Evolutionary conservation across 2,113 vertebrate species (phyloP).

Genomic region (Entosphenus tridentatus): DNA sequence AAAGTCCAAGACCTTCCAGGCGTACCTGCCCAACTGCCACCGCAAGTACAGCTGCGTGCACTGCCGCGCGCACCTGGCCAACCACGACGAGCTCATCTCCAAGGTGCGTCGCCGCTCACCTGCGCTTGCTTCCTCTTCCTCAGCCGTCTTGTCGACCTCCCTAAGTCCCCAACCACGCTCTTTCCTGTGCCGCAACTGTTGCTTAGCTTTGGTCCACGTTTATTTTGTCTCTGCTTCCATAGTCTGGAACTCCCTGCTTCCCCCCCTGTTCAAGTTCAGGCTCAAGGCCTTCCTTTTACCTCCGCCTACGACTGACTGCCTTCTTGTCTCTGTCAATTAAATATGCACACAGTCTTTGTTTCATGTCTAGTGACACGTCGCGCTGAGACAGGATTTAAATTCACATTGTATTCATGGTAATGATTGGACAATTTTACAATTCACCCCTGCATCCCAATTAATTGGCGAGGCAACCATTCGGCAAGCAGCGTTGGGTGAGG

Average conservation of each 20-base stretch:
- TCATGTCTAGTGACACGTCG: no score
- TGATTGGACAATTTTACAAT: no score
- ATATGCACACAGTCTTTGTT: no score
- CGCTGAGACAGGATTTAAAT: no score
- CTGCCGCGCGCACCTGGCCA: conserved; percentile 92
- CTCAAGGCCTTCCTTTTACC: no score
- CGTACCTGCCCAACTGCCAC: conserved; percentile 79
- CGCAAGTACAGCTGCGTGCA: conserved; percentile 97
- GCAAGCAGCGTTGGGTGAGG: no score
- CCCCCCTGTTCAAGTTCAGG: background rate
- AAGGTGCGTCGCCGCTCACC: conserved; percentile 22
- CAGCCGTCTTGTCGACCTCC: conserved; percentile 10
- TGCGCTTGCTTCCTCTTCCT: conserved; percentile 16
- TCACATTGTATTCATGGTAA: no score
- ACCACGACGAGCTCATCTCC: conserved; percentile 89
- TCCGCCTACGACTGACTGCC: no score
- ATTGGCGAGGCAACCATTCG: no score
- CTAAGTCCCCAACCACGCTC: background rate
- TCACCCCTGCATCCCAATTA: no score
- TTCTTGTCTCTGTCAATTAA: no score
- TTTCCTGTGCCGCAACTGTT: background rate
- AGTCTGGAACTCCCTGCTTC: background rate
- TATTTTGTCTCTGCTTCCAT: background rate
- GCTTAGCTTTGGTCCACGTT: no score
- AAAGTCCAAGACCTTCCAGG: conserved; percentile 96